Evolutionary conservation across 1,140 invertebrate genomes (phyloP), one percentile per base, ranked within the genome.

Genomic region (Batillaria attramentaria): DNA sequence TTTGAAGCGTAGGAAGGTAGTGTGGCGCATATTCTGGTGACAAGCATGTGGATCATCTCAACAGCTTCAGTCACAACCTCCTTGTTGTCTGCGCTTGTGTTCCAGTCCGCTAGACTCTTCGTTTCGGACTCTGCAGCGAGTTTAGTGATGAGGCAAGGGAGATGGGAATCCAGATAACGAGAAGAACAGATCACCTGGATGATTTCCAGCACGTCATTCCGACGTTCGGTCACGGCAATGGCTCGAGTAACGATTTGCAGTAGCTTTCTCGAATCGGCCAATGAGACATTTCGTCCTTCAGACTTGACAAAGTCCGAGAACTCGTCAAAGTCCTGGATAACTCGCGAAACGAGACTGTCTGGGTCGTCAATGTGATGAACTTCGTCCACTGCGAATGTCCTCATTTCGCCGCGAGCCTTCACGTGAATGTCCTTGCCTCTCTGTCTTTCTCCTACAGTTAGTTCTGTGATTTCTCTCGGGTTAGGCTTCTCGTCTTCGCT

Each of bases 1-100:
- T 77, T 77, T 24, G 62, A 46, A 28, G 75, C 62, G 16, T 66
- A 43, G 6, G 75, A 68, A 18, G 75, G 75, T 31, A 77, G 75
- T 33, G n/a, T 77, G 42, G 18, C 18, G 46, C 57, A 77, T 31
- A 77, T 65, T 10, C 46, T 28, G 10, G 42, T 24, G 31, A 77
- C 35, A 35, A 77, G 28, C 42, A 16, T 13, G 18, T 50, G 62
- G 20, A 69, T 37, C 31, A 28, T 42, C 46, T 69, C 66, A 5
- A 69, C 62, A 1, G 20, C 35, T 33, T 77, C 62, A 3, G n/a
- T n/a, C n/a, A n/a, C n/a, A n/a, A 43, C n/a, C n/a, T 68, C 43
- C 43, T 28, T 35, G 43, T 2, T 8, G 35, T 31, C 31, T 1
- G 13, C 24, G 10, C 42, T n/a, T n/a, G n/a, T n/a, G n/a, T n/a